Evolutionary conservation across 2,797 vertebrate species (phyloP), one percentile per base, ranked within the genome.

Genomic region (Acrossocheilus wenchowensis): DNA sequence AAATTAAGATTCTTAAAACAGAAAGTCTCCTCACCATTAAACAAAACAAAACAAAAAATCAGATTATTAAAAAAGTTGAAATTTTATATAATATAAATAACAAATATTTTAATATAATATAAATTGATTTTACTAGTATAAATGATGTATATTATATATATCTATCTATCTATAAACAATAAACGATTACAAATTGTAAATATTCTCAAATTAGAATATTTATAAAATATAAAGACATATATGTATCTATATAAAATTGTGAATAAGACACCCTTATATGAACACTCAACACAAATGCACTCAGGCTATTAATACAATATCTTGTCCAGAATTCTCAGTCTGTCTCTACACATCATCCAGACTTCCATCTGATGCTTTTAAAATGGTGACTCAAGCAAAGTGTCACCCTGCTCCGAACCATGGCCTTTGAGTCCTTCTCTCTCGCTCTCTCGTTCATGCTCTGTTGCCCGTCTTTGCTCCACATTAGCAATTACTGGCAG

Each of bases 401-500:
- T 78, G 73, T 52, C 74, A 73, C 30, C 73, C 52, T 62, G 52
- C 73, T 71, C 74, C 48, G 26, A 52, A 81, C 43, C 26, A 9
- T 1, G 3, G 45, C 73, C 45, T 84, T 41, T 84, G 82, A 84
- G 57, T 66, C 43, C 11, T 45, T 68, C 57, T 23, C 71, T 74
- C 81, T 54, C 66, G 0, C 54, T 64, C 82, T 66, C 43, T 75
- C 57, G 17, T 19, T 77, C 60, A 41, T 68, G 60, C 73, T 78
- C 73, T 84, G 73, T 52, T 78, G 66, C 77, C 52, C 10, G 1
- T 81, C 79, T 86, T 73, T 71, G 52, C 78, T 62, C n/a, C 75
- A 72, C 75, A 79, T 79, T 85, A 79, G 75, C 50, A 85, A 71
- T 71, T 79, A 85, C 66, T 85, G 64, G 48, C 50, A 60, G 57